These are phyloP conservation scores for Chionomys nivalis DNA, from an alignment of 2,113 vertebrate genomes.

Conservation along the genomic window DNA sequence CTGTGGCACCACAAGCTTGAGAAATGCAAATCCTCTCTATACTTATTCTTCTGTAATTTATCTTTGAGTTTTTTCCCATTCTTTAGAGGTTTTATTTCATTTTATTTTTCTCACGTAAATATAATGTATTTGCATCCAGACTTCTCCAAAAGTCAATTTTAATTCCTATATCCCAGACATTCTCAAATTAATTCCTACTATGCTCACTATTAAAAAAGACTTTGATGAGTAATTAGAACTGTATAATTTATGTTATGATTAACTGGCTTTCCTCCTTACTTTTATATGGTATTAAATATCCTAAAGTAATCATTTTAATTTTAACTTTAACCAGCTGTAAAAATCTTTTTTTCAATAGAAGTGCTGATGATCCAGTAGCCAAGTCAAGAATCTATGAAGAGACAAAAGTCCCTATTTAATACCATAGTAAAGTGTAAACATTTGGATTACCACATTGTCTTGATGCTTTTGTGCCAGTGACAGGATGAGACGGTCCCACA, in stretches of 20 bases:
- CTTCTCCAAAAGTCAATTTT: neutral
- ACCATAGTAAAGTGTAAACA: constrained; percentile 17
- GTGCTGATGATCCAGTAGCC: constrained; percentile 28
- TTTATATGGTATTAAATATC: constrained; percentile 65
- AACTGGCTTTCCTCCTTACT: constrained; percentile 60
- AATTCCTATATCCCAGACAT: constrained; percentile 25
- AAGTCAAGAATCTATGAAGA: constrained; percentile 49
- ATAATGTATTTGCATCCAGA: neutral
- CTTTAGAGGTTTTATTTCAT: neutral
- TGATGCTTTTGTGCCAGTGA: constrained; percentile 24
- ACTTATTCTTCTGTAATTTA: neutral
- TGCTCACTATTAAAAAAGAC: constrained; percentile 49
- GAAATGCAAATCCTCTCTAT: constrained; percentile 14
- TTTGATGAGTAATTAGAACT: constrained; percentile 61
- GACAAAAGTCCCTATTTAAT: constrained; percentile 42
- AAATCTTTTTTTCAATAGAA: constrained; percentile 16
- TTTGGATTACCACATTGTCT: constrained; percentile 28
- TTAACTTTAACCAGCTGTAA: constrained; percentile 55
- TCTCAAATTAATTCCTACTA: constrained; percentile 64
- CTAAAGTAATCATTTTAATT: constrained; percentile 61
- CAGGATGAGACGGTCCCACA: constrained; percentile 1
- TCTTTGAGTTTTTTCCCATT: neutral
- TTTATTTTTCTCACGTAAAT: neutral
- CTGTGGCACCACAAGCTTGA: neutral
- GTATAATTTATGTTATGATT: constrained; percentile 73